A percentile compares a stretch with the other conserved stretches of the same genome.
Conservation (phyloP, 2,888 invertebrate species). For the Aquatica leii region DNA sequence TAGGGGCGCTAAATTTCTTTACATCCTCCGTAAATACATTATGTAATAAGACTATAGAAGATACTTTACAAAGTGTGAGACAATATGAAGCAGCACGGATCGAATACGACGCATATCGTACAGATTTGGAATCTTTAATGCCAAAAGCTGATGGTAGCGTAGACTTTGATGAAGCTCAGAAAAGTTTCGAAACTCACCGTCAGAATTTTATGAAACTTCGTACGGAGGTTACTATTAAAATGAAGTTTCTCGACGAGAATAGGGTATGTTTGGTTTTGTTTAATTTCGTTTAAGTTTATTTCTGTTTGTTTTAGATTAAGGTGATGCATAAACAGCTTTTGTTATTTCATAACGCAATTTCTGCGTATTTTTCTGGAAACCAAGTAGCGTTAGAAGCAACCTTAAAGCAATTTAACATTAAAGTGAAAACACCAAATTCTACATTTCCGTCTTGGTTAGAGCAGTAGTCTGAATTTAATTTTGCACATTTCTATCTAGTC, state of each 20-base stretch:
- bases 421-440: conserved; percentile 82
- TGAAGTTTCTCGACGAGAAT: conserved; percentile 97
- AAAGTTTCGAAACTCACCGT: conserved; percentile 84
- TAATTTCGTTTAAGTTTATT: neutral
- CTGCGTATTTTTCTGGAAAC: conserved; percentile 97
- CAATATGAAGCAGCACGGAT: conserved; percentile 82
- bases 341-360: conserved; percentile 94
- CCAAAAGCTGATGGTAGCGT: conserved; percentile 68
- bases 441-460: conserved; percentile 84
- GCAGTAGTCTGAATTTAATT: conserved; percentile 62
- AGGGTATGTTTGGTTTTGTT: conserved; percentile 68
- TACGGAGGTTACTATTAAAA: conserved; percentile 93
- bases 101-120: conserved; percentile 97
- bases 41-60: conserved; percentile 97
- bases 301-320: conserved; percentile 77
- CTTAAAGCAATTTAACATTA: conserved; percentile 94
- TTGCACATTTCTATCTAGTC: conserved; percentile 26
- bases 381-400: conserved; percentile 92
- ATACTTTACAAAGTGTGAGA: conserved; percentile 82
- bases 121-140: conserved; percentile 87
- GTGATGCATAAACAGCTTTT: conserved; percentile 98
- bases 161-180: conserved; percentile 80
- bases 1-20: conserved; percentile 95
- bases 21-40: conserved; percentile 94
- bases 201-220: conserved; percentile 91